phyloP scores from a whole-genome alignment of 2,888 invertebrate genomes.

The Perizoma flavofasciatum region DNA sequence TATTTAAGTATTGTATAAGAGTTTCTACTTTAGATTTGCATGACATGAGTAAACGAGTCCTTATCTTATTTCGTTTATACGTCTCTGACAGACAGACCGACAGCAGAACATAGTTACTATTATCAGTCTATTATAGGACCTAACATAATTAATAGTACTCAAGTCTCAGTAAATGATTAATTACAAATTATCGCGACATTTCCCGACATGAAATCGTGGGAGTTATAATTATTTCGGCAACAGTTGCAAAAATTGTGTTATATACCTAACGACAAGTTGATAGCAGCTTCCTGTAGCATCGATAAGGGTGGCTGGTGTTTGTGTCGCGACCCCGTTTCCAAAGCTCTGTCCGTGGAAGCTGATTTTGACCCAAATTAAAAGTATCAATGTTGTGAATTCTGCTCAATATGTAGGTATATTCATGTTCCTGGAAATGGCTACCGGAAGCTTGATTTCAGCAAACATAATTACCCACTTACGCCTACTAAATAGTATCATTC shows the following conservation, averaged over 20 bases:
- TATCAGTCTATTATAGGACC: no score
- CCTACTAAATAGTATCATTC: no score
- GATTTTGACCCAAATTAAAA: conserved; percentile 79
- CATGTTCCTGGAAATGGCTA: conserved; percentile 31
- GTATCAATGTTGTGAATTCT: conserved; percentile 53
- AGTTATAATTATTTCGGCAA: conserved; percentile 80
- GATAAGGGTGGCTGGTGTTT: conserved; percentile 72
- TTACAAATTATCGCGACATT: conserved; percentile 40
- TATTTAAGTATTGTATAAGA: no score
- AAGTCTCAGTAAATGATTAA: background rate
- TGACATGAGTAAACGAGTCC: no score
- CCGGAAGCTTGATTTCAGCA: conserved; percentile 35
- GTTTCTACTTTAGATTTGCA: no score
- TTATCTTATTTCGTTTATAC: no score
- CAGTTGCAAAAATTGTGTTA: conserved; percentile 82
- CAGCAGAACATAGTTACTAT: no score
- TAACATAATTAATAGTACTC: no score
- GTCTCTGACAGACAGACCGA: no score
- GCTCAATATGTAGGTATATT: conserved; percentile 26
- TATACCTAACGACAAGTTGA: conserved; percentile 79
- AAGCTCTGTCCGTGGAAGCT: conserved; percentile 77
- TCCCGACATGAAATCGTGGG: conserved; percentile 62
- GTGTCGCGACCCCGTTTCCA: conserved; percentile 74
- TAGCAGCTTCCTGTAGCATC: conserved; percentile 72
- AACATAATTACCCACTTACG: background rate